Percentiles rank a stretch among this genome's conserved stretches.
phyloP scores from a whole-genome alignment of 2,888 invertebrate genomes.

The Temnothorax rugatulus region DNA sequence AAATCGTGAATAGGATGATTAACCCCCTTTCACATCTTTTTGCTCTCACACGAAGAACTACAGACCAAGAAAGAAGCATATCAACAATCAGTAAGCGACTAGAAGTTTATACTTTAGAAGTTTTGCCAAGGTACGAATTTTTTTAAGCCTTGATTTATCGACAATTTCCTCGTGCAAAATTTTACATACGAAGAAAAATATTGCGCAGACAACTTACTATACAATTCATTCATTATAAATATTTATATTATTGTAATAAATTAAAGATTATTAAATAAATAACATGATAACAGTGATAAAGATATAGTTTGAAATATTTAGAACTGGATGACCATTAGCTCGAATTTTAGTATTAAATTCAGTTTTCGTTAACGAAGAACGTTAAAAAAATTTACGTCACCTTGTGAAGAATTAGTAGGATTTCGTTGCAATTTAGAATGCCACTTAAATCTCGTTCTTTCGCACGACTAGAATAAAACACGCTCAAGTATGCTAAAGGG shows the following conservation, averaged over 20 bases:
- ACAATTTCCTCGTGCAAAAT: background rate
- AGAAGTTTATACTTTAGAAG: background rate
- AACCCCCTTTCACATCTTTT: no score
- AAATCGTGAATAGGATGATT: no score
- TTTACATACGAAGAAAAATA: background rate
- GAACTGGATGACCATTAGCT: background rate
- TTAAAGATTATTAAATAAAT: no score
- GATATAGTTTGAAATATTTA: background rate
- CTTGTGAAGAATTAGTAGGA: conserved; percentile 73
- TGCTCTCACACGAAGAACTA: no score
- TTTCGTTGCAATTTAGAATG: conserved; percentile 81
- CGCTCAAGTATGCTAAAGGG: conserved; percentile 46
- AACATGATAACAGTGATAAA: background rate
- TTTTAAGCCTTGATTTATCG: background rate
- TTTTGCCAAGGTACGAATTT: background rate
- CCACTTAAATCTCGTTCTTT: conserved; percentile 73
- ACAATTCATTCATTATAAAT: background rate
- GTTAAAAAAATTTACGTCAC: background rate
- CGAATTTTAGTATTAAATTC: background rate
- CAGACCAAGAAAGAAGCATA: no score
- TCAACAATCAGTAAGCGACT: background rate
- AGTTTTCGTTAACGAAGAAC: background rate
- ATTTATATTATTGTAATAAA: background rate
- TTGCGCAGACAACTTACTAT: background rate
- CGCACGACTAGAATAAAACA: conserved; percentile 49